Evolutionary conservation across 2,888 invertebrate genomes (phyloP).

Genomic region (Tipula helvola): DNA sequence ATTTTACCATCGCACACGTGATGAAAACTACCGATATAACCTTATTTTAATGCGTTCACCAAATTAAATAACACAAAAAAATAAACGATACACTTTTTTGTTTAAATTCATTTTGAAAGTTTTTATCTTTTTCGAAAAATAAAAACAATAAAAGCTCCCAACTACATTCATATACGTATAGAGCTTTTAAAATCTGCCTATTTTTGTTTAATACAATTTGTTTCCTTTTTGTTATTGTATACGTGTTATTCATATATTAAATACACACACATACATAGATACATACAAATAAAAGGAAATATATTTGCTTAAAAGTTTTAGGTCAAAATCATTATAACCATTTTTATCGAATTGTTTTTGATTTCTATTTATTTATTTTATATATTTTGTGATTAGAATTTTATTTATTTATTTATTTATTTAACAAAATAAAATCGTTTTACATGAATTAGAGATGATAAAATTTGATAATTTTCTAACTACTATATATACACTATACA

Average conservation of each 20-base stretch:
- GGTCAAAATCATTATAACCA: not conserved
- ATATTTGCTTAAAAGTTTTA: not conserved
- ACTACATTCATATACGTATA: not conserved
- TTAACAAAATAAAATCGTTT: not conserved
- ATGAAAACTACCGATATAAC: too few species aligned
- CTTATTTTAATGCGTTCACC: too few species aligned
- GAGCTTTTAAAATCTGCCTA: too few species aligned
- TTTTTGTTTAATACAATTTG: too few species aligned
- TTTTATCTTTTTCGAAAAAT: not conserved
- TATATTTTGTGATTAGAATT: not conserved
- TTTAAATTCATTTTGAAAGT: not conserved
- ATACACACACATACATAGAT: not conserved
- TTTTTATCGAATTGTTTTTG: conserved; percentile 4
- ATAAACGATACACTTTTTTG: not conserved
- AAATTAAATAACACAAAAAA: not conserved
- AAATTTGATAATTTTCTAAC: not conserved
- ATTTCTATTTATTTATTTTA: not conserved
- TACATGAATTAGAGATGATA: not conserved
- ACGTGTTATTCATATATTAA: too few species aligned
- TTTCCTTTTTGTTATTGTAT: not conserved
- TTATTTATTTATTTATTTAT: not conserved
- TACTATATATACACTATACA: not conserved
- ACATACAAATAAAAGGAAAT: not conserved
- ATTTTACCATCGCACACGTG: too few species aligned
- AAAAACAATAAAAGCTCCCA: not conserved